These are phyloP conservation scores for Naso thynnoides DNA, from an alignment of 2,797 vertebrate species.

Conservation along the genomic window DNA sequence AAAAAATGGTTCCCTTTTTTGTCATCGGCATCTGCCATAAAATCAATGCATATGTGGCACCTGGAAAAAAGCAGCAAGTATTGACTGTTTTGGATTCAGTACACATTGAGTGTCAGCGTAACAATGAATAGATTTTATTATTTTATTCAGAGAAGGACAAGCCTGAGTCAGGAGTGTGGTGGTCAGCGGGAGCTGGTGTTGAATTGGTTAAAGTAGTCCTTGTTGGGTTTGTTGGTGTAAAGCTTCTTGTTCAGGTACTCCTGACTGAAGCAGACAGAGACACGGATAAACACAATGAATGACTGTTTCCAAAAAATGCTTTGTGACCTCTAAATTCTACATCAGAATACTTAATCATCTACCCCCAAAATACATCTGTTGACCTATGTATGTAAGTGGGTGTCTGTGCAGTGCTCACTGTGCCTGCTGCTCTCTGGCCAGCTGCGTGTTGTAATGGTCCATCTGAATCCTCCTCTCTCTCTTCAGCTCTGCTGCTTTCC, in stretches of 20 bases:
- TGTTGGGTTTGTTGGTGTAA: constrained; percentile 83
- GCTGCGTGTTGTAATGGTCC: constrained; percentile 77
- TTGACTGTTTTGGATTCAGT: constrained; percentile 22
- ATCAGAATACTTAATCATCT: constrained; percentile 8
- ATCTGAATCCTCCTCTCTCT: constrained; percentile 73
- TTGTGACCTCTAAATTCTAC: not conserved
- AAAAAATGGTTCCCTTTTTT: constrained; percentile 44
- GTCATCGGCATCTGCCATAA: constrained; percentile 18
- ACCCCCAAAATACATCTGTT: constrained; percentile 24
- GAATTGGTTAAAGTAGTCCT: constrained; percentile 84
- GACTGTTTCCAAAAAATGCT: not conserved
- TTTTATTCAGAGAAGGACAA: constrained; percentile 23
- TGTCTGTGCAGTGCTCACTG: constrained; percentile 70
- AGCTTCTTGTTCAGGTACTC: constrained; percentile 81
- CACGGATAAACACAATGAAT: constrained; percentile 24
- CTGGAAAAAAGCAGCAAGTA: constrained; percentile 10
- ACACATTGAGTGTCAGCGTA: constrained; percentile 15
- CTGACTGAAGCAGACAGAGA: constrained; percentile 76
- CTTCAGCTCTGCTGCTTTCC: constrained; percentile 60
- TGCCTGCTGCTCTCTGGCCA: constrained; percentile 80
- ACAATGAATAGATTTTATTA: constrained; percentile 46
- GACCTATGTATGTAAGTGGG: constrained; percentile 1
- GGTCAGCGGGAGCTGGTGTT: constrained; percentile 82
- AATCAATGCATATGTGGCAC: constrained; percentile 21
- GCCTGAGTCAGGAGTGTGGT: not conserved